Evolutionary conservation across 2,888 invertebrate genomes (phyloP).

Genomic region (Eristalis tenax): DNA sequence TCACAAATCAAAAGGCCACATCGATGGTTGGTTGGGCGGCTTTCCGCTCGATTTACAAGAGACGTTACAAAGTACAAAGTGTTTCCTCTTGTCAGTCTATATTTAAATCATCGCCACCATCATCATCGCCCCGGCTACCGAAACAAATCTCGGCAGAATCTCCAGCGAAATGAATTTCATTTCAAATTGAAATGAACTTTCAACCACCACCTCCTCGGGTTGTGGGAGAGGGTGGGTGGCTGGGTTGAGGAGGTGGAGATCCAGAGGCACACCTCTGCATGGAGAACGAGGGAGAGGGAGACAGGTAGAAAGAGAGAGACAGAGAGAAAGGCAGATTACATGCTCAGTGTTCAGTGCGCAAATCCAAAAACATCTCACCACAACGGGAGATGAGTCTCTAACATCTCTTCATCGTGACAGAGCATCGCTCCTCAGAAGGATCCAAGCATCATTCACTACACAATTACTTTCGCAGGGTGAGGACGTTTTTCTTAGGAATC

Average conservation of each 20-base stretch:
- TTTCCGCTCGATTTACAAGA: conserved; percentile 5
- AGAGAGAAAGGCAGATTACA: background rate
- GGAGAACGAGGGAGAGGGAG: background rate
- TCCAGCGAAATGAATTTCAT: conserved; percentile 37
- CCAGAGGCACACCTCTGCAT: background rate
- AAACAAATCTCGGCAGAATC: conserved; percentile 24
- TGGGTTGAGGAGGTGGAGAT: background rate
- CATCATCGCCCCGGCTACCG: background rate
- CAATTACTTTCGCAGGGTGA: conserved; percentile 62
- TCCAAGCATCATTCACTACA: conserved; percentile 50
- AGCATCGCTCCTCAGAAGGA: conserved; percentile 41
- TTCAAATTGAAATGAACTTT: conserved; percentile 44
- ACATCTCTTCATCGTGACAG: conserved; percentile 22
- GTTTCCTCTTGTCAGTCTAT: conserved; percentile 1
- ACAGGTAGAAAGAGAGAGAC: background rate
- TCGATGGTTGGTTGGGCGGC: background rate
- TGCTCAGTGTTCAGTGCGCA: conserved; percentile 48
- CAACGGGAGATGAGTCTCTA: conserved; percentile 5
- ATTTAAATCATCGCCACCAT: conserved; percentile 13
- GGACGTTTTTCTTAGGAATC: conserved; percentile 40
- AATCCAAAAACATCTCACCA: conserved; percentile 24
- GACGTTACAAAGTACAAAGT: background rate
- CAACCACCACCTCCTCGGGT: background rate
- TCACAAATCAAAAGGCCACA: background rate
- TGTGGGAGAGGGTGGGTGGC: background rate